phyloP scores from a whole-genome alignment of 2,888 invertebrate genomes.

The Drosophila percnosoma region DNA sequence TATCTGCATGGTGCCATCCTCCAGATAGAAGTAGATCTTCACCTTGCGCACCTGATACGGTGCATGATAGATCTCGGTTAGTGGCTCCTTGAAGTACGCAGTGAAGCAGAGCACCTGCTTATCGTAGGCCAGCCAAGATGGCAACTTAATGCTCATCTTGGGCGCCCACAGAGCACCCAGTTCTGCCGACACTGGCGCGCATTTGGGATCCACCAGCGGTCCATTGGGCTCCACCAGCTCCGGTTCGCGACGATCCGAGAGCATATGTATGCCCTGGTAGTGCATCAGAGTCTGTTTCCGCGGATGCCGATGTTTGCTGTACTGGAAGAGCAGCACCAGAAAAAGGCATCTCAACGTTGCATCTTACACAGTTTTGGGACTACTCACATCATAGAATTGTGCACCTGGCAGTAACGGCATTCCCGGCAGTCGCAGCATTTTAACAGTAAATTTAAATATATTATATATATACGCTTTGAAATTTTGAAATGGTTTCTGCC shows the following conservation, averaged over 20 bases:
- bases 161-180: slow-evolving; percentile 91
- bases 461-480: slow-evolving; percentile 3
- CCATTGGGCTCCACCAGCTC: slow-evolving; percentile 87
- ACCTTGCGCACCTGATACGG: slow-evolving; percentile 91
- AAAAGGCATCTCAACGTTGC: background rate
- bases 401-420: slow-evolving; percentile 91
- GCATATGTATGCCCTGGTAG: slow-evolving; percentile 87
- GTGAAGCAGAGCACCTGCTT: slow-evolving; percentile 89
- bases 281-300: slow-evolving; percentile 87
- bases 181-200: slow-evolving; percentile 84
- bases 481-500: slow-evolving; percentile 3
- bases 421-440: slow-evolving; percentile 87
- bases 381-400: slow-evolving; percentile 88
- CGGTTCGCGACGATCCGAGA: slow-evolving; percentile 87
- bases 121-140: slow-evolving; percentile 95
- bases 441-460: slow-evolving; percentile 31
- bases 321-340: slow-evolving; percentile 16
- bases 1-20: slow-evolving; percentile 96
- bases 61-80: slow-evolving; percentile 89
- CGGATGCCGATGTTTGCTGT: slow-evolving; percentile 85
- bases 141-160: slow-evolving; percentile 90
- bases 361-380: background rate
- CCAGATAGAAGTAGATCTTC: slow-evolving; percentile 93
- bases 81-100: slow-evolving; percentile 86
- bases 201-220: slow-evolving; percentile 83